These are phyloP conservation scores for Entelurus aequoreus DNA, from an alignment of 2,113 vertebrate species.

Conservation along the genomic window DNA sequence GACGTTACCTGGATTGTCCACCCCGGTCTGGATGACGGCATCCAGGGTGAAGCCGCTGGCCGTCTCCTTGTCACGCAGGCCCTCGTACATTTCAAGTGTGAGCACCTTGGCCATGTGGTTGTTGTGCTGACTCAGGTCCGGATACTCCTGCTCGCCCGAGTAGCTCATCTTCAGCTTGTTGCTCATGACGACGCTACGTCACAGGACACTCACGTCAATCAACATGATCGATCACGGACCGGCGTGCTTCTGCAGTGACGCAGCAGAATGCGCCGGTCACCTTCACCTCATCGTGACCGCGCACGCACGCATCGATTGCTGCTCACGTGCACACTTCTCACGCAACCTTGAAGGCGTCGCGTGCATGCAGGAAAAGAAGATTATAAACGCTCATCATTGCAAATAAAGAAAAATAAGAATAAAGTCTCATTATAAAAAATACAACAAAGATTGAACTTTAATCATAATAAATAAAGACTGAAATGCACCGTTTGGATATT, in stretches of 20 bases:
- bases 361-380: not conserved
- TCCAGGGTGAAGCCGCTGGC: constrained; percentile 86
- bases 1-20: constrained; percentile 87
- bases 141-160: constrained; percentile 79
- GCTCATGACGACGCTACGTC: constrained; percentile 78
- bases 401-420: no score
- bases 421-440: no score
- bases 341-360: not conserved
- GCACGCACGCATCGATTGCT: not conserved
- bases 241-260: not conserved
- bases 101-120: constrained; percentile 96
- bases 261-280: not conserved
- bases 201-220: not conserved
- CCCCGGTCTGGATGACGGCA: constrained; percentile 87
- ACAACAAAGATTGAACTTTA: no score
- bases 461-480: no score
- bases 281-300: constrained; percentile 1
- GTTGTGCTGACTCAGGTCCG: constrained; percentile 88
- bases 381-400: not conserved
- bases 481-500: no score
- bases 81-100: constrained; percentile 80
- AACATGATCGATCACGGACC: not conserved
- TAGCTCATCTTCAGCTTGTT: constrained; percentile 84
- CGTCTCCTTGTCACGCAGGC: constrained; percentile 82
- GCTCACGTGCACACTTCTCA: not conserved